Conservation (phyloP, 2,888 invertebrate species). For the Drosophila mettleri region DNA sequence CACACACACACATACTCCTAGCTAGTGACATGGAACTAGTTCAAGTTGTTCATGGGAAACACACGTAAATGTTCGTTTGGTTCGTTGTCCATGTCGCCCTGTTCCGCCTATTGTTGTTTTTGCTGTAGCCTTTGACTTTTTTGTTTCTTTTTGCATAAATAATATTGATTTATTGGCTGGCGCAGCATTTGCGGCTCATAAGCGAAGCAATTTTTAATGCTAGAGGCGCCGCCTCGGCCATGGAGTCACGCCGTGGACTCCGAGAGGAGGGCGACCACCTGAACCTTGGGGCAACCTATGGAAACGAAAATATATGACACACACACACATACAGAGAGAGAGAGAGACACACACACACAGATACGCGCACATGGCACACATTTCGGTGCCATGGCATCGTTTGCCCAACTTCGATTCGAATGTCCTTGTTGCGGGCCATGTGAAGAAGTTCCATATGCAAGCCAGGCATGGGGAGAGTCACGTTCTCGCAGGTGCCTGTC, state of each 20-base stretch:
- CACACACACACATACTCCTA: not conserved
- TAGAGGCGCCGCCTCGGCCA: conserved; percentile 46
- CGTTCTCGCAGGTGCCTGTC: conserved; percentile 17
- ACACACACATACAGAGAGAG: conserved; percentile 72
- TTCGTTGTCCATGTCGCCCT: conserved; percentile 35
- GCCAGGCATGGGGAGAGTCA: not conserved
- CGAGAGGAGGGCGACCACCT: not conserved
- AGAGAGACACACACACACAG: conserved; percentile 59
- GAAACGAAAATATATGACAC: conserved; percentile 65
- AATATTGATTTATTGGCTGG: conserved; percentile 80
- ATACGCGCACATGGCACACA: conserved; percentile 73
- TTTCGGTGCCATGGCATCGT: conserved; percentile 51
- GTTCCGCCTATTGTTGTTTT: conserved; percentile 27
- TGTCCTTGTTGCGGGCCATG: conserved; percentile 34
- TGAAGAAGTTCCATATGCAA: conserved; percentile 17
- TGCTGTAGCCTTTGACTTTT: conserved; percentile 5
- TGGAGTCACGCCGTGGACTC: conserved; percentile 9
- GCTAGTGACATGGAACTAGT: conserved; percentile 49
- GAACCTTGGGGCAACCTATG: conserved; percentile 45
- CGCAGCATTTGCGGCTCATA: conserved; percentile 75
- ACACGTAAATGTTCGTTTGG: conserved; percentile 61
- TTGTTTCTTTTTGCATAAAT: conserved; percentile 68
- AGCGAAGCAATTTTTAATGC: conserved; percentile 74
- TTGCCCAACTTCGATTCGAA: conserved; percentile 31
- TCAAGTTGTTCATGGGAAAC: conserved; percentile 67